These are phyloP conservation scores for Phoebastria nigripes DNA, from an alignment of 2,797 vertebrate genomes.

Conservation along the genomic window DNA sequence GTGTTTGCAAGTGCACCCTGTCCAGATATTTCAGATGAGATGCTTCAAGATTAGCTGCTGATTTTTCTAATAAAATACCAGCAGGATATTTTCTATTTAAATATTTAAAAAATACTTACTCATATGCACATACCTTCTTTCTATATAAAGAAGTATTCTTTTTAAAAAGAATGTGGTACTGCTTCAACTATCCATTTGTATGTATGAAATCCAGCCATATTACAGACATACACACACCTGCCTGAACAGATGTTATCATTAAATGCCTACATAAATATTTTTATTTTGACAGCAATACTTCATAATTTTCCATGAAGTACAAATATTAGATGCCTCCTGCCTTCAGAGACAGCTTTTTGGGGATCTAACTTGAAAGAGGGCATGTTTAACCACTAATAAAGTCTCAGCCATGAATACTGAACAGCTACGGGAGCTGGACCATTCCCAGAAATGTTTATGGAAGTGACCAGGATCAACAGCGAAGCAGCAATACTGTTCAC, in stretches of 20 bases:
- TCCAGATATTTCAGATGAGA: neutral
- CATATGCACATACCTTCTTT: neutral
- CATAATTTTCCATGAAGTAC: neutral
- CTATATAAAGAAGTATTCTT: neutral
- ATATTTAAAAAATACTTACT: neutral
- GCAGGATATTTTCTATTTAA: neutral
- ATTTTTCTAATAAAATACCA: neutral
- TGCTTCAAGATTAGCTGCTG: neutral
- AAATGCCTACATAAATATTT: neutral
- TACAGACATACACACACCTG: neutral
- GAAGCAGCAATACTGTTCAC: neutral
- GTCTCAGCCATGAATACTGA: constrained; percentile 1
- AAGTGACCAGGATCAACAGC: neutral
- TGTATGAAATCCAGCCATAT: neutral
- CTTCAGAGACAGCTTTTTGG: neutral
- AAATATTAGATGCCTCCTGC: neutral
- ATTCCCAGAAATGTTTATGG: neutral
- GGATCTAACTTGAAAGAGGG: neutral
- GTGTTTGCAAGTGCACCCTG: neutral
- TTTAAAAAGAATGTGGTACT: neutral
- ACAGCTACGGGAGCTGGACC: neutral
- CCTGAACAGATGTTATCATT: neutral
- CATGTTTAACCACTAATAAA: neutral
- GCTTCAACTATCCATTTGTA: neutral
- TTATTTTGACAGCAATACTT: neutral